Evolutionary conservation across 1,140 invertebrate species (phyloP).

Genomic region (Bombus fervidus): DNA sequence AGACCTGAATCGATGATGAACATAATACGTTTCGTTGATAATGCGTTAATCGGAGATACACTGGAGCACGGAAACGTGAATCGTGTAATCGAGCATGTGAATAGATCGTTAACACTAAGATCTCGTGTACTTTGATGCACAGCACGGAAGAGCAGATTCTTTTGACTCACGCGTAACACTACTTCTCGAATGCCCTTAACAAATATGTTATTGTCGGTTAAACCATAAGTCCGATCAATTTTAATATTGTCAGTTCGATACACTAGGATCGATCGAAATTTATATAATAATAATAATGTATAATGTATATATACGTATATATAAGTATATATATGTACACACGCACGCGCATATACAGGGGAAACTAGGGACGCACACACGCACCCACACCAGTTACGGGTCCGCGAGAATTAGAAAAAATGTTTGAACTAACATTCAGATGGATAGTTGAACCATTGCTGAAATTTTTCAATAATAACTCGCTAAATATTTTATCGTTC

Average conservation of each 20-base stretch:
- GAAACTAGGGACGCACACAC: background rate
- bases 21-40: background rate
- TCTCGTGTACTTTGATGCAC: slow-evolving; percentile 53
- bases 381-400: background rate
- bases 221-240: background rate
- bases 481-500: background rate
- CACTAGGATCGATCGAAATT: slow-evolving; percentile 24
- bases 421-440: background rate
- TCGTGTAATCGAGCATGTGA: slow-evolving; percentile 35
- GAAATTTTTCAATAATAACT: background rate
- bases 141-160: slow-evolving; percentile 62
- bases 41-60: slow-evolving; percentile 22
- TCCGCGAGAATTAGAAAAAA: background rate
- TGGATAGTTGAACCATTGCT: background rate
- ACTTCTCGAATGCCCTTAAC: slow-evolving; percentile 54
- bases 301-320: slow-evolving; percentile 17
- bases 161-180: slow-evolving; percentile 57
- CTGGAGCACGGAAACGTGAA: slow-evolving; percentile 32
- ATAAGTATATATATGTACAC: slow-evolving; percentile 17
- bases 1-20: background rate
- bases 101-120: slow-evolving; percentile 32
- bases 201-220: slow-evolving; percentile 45
- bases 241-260: slow-evolving; percentile 34
- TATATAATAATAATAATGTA: slow-evolving; percentile 19
- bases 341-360: background rate